These are phyloP conservation scores for Tinea semifulvella DNA, from an alignment of 2,888 invertebrate species.

Conservation along the genomic window DNA sequence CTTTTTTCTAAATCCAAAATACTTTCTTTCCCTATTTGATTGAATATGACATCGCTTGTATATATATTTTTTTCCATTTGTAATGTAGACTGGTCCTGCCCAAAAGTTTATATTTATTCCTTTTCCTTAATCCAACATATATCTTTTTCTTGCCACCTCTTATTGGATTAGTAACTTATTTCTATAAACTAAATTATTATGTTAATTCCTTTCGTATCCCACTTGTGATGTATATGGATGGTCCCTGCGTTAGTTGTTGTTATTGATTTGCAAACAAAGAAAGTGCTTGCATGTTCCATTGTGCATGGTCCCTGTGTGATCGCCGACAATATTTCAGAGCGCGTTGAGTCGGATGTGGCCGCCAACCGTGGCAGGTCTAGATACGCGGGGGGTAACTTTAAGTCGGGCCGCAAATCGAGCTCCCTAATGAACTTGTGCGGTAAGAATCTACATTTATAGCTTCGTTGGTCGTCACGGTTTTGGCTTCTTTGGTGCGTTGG, in stretches of 20 bases:
- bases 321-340: constrained; percentile 80
- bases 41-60: no score
- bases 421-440: constrained; percentile 96
- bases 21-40: no score
- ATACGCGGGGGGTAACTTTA: constrained; percentile 88
- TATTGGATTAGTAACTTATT: no score
- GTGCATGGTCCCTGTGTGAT: constrained; percentile 22
- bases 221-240: background rate
- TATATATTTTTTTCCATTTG: no score
- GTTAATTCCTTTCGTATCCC: no score
- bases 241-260: constrained; percentile 1
- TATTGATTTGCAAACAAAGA: background rate
- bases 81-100: no score
- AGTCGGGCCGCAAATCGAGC: constrained; percentile 89
- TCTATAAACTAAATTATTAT: no score
- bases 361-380: constrained; percentile 85
- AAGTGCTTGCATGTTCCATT: background rate
- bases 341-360: constrained; percentile 77
- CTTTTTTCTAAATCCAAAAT: no score
- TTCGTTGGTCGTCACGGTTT: constrained; percentile 4
- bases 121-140: no score
- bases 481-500: constrained; percentile 52
- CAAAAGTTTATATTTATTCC: no score
- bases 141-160: no score
- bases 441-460: constrained; percentile 64